phyloP scores from a whole-genome alignment of 2,888 invertebrate genomes.

The Folsomia candida region DNA sequence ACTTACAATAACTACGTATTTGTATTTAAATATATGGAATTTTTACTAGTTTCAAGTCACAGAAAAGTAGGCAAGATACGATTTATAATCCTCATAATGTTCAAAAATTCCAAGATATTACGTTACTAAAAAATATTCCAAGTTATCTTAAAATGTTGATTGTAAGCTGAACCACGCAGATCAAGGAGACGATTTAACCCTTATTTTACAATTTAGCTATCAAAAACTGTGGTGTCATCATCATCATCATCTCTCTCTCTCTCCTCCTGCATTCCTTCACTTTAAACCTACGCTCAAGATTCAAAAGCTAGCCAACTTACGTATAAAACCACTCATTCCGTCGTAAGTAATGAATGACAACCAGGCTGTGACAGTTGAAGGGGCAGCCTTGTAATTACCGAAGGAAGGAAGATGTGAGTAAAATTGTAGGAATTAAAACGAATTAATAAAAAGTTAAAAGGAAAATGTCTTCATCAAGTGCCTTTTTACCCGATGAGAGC shows the following conservation, averaged over 20 bases:
- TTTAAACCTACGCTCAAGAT: background rate
- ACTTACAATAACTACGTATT: too few relatives aligned
- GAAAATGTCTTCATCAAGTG: background rate
- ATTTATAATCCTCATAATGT: too few relatives aligned
- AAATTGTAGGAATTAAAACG: slow-evolving; percentile 1
- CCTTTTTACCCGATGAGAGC: too few relatives aligned
- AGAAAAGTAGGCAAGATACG: too few relatives aligned
- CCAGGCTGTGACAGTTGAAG: slow-evolving; percentile 14
- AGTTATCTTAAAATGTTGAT: background rate
- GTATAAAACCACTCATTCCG: background rate
- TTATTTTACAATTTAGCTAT: background rate
- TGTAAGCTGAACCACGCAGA: background rate
- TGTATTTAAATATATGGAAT: too few relatives aligned
- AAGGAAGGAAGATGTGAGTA: background rate
- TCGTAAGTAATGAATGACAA: slow-evolving; percentile 8
- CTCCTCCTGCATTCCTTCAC: background rate
- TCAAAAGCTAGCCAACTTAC: background rate
- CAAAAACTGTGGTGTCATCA: slow-evolving; percentile 9
- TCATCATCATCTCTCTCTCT: background rate
- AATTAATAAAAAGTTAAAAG: slow-evolving; percentile 1
- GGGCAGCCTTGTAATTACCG: slow-evolving; percentile 13
- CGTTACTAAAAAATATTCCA: too few relatives aligned
- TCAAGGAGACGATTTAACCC: background rate
- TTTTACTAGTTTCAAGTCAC: too few relatives aligned
- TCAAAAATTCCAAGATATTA: too few relatives aligned